phyloP scores from a whole-genome alignment of 1,140 invertebrate genomes.

The Cepaea nemoralis region DNA sequence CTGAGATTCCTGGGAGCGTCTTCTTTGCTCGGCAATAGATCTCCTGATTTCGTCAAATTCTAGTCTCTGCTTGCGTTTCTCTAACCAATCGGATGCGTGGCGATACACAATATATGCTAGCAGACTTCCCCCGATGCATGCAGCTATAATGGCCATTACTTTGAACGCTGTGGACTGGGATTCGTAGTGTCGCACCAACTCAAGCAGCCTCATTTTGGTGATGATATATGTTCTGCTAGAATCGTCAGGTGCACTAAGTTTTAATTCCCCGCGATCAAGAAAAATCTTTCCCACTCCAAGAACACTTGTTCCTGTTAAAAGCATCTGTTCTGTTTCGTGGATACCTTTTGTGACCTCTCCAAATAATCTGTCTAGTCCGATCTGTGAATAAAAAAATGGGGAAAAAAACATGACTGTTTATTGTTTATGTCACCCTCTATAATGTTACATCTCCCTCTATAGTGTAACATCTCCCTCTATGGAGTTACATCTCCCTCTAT shows the following conservation, averaged over 20 bases:
- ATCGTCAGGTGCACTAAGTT: slow-evolving; percentile 58
- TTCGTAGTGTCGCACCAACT: slow-evolving; percentile 61
- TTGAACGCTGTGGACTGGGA: slow-evolving; percentile 57
- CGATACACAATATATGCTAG: slow-evolving; percentile 56
- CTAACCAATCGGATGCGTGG: slow-evolving; percentile 44
- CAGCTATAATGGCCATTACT: slow-evolving; percentile 55
- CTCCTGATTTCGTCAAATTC: slow-evolving; percentile 45
- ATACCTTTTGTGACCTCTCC: slow-evolving; percentile 68
- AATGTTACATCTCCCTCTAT: too few relatives aligned
- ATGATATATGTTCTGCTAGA: slow-evolving; percentile 62
- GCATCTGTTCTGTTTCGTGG: slow-evolving; percentile 70
- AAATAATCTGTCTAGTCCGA: slow-evolving; percentile 60
- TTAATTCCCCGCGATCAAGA: slow-evolving; percentile 59
- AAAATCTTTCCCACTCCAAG: slow-evolving; percentile 68
- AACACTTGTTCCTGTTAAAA: slow-evolving; percentile 63
- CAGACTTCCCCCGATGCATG: slow-evolving; percentile 53
- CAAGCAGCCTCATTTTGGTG: slow-evolving; percentile 59
- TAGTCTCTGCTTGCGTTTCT: slow-evolving; percentile 41
- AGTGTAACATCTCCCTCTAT: too few relatives aligned
- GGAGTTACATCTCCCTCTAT: too few relatives aligned
- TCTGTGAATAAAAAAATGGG: not conserved
- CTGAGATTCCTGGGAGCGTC: not conserved
- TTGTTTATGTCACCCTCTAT: too few relatives aligned
- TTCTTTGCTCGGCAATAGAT: not conserved
- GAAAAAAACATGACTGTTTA: too few relatives aligned